phyloP scores from a whole-genome alignment of 92 coral and sea anemone genomes.

The Pocillopora meandrina region DNA sequence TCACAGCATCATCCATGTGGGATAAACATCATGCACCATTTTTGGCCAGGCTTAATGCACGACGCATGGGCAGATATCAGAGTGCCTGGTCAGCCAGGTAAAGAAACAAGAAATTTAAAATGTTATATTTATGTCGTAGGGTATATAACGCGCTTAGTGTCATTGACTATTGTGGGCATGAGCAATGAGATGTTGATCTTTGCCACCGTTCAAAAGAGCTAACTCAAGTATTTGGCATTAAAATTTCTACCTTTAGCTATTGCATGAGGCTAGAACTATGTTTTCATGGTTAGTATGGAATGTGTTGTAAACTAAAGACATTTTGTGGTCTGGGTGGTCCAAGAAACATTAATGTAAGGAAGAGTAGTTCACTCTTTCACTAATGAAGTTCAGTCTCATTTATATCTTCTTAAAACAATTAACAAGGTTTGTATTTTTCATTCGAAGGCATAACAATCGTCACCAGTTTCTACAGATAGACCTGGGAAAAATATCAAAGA shows the following conservation, averaged over 20 bases:
- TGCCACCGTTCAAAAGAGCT: no score
- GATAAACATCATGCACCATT: conserved; percentile 58
- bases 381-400: not conserved
- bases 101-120: not conserved
- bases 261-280: no score
- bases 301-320: no score
- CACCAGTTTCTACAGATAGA: conserved; percentile 82
- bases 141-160: not conserved
- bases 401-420: not conserved
- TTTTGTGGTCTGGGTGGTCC: no score
- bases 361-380: not conserved
- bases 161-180: no score
- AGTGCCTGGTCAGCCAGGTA: conserved; percentile 85
- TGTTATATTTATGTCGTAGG: not conserved
- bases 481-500: conserved; percentile 59
- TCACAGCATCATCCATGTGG: conserved; percentile 78
- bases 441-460: conserved; percentile 42
- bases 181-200: no score
- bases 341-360: no score
- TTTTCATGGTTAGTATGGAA: no score
- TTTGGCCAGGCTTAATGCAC: conserved; percentile 71
- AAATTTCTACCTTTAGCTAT: no score
- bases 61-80: conserved; percentile 66
- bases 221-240: no score
- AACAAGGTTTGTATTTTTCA: not conserved